Evolutionary conservation across 2,797 vertebrate species (phyloP).

Genomic region (Acanthornis magna): DNA sequence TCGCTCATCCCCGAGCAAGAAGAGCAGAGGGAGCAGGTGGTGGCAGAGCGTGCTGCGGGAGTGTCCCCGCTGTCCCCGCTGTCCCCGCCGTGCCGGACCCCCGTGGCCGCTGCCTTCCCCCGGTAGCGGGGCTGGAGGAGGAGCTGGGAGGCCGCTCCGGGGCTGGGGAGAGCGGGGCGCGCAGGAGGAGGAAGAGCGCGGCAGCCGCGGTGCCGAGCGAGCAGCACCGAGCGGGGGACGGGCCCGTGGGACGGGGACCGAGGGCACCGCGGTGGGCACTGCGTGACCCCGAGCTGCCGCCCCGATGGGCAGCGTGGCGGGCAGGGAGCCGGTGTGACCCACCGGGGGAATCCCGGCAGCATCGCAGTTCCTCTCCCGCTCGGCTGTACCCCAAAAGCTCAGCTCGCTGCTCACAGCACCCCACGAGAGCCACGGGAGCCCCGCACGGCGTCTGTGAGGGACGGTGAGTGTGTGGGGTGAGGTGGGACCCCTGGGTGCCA

Average conservation of each 20-base stretch:
- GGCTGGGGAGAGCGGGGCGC: not conserved
- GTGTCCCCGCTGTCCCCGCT: not conserved
- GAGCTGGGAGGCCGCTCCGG: slow-evolving; percentile 45
- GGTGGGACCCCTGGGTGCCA: fast-evolving
- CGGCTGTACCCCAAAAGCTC: not conserved
- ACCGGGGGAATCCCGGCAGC: not conserved
- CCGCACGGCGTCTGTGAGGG: not conserved
- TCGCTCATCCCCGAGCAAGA: not conserved
- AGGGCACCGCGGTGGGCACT: not conserved
- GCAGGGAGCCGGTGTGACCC: not conserved
- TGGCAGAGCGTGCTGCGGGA: not conserved
- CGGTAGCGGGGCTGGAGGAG: not conserved
- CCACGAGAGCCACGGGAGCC: not conserved
- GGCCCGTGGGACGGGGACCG: fast-evolving
- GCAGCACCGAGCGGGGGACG: fast-evolving
- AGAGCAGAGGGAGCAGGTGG: not conserved
- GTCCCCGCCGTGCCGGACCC: not conserved
- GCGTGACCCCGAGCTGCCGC: not conserved
- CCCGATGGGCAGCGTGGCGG: not conserved
- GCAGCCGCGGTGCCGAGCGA: not conserved
- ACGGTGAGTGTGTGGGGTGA: not conserved
- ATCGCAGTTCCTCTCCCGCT: not conserved
- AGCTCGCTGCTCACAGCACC: not conserved
- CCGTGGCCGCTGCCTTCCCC: not conserved
- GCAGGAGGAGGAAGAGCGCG: slow-evolving; percentile 18